These are phyloP conservation scores for Aethina tumida DNA, from an alignment of 1,140 invertebrate genomes.

Conservation along the genomic window DNA sequence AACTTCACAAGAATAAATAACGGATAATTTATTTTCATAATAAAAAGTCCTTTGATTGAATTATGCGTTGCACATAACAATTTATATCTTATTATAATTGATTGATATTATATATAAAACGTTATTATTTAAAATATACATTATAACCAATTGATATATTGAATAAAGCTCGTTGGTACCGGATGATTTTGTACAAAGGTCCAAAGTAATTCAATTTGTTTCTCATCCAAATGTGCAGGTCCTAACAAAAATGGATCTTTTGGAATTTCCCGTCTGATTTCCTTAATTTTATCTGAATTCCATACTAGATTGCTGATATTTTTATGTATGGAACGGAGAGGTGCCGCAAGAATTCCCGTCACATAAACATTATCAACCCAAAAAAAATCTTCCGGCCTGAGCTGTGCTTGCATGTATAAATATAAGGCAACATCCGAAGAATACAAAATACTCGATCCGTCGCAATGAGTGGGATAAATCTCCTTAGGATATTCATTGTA, in stretches of 20 bases:
- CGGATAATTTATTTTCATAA: too few species aligned
- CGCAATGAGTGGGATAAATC: conserved; percentile 54
- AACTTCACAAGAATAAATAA: too few species aligned
- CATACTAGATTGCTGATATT: conserved; percentile 28
- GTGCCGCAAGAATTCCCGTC: conserved; percentile 57
- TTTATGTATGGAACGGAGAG: conserved; percentile 47
- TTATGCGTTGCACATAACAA: too few species aligned
- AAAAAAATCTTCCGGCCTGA: conserved; percentile 42
- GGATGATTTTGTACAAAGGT: too few species aligned
- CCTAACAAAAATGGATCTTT: conserved; percentile 2
- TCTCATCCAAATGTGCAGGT: too few species aligned
- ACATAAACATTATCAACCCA: conserved; percentile 80
- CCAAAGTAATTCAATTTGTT: too few species aligned
- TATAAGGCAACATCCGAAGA: conserved; percentile 55
- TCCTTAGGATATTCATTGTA: conserved; percentile 50
- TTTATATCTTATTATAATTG: too few species aligned
- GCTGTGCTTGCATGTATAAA: conserved; percentile 28
- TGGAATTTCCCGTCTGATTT: neutral
- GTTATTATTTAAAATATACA: too few species aligned
- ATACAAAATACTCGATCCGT: conserved; percentile 64
- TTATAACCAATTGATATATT: too few species aligned
- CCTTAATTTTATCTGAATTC: conserved; percentile 1
- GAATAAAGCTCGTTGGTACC: too few species aligned
- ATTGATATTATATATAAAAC: too few species aligned
- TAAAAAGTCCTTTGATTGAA: too few species aligned